Evolutionary conservation across 2,888 invertebrate genomes (phyloP).

Genomic region (Zele albiditarsus): DNA sequence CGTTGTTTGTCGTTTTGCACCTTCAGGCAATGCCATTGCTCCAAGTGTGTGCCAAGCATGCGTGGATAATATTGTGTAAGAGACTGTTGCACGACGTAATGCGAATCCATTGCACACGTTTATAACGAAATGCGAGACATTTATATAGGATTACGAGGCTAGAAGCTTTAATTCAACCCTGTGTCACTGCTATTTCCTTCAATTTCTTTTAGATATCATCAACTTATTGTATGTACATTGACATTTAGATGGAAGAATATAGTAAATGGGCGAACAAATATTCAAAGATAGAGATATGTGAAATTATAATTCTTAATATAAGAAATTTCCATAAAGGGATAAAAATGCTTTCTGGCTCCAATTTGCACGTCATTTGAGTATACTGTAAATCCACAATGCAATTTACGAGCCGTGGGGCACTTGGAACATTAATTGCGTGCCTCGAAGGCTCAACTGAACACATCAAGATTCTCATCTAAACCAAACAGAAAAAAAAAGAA

Average conservation of each 20-base stretch:
- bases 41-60: conserved; percentile 20
- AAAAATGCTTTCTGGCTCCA: not conserved
- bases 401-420: conserved; percentile 29
- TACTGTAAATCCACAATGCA: conserved; percentile 14
- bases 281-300: not conserved
- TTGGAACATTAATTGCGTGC: conserved; percentile 27
- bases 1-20: not conserved
- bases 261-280: not conserved
- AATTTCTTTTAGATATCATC: conserved; percentile 28
- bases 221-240: not conserved
- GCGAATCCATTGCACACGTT: conserved; percentile 46
- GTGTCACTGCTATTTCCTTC: conserved; percentile 38
- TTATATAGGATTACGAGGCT: conserved; percentile 50
- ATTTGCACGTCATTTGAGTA: conserved; percentile 21
- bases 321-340: not conserved
- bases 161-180: conserved; percentile 49
- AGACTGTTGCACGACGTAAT: conserved; percentile 43
- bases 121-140: conserved; percentile 64
- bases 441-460: conserved; percentile 2
- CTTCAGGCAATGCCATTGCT: not conserved
- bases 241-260: not conserved
- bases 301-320: too few relatives aligned
- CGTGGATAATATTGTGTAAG: conserved; percentile 49
- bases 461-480: not conserved
- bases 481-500: conserved; percentile 5